Base-by-base conservation (phyloP, 1,140 invertebrate species). In the Xylocopa sonorina region DNA sequence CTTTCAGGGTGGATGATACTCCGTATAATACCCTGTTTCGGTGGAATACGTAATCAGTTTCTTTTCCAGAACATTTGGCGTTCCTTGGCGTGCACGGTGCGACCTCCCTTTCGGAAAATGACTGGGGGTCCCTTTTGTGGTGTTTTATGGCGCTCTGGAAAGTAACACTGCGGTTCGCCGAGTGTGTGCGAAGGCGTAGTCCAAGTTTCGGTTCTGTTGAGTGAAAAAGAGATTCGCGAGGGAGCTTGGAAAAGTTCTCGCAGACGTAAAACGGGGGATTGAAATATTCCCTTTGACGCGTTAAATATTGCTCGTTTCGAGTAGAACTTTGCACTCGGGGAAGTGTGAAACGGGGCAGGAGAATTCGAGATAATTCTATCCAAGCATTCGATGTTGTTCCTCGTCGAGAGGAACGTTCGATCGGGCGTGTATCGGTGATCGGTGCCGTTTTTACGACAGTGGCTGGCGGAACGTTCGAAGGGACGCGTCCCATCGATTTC, bases 401-500 rank as follows among this genome's bases (percentile, higher is more conserved):
- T n/a, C n/a, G n/a, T n/a, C n/a, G 10, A 32, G 5, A 14, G 21
- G 6, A 21, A n/a, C 12, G 46, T 64, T 48, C 18, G 27, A 66
- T 66, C 24, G 43, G 21, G 29, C 12, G 18, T 10, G 21, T 46
- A 12, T 4, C 43, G 21, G 27, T 24, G 48, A 7, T 46, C 66
- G n/a, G n/a, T n/a, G 27, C 48, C 50, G 78, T 83, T 57, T 73
- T 82, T 29, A 9, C 12, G 21, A 5, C 10, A 3, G 6, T 43
- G 46, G 21, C 34, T 57, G 16, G 27, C 34, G 29, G 41, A 83
- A 68, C 72, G 66, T 84, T 82, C 72, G 46, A 67, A 69, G 24
- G 14, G 34, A 51, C n/a, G 48, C 48, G 71, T 80, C n/a, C n/a
- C 84, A 79, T 86, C 84, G 82, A 82, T 86, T 81, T 85, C 67